Percentiles rank a stretch among this genome's conserved stretches.
phyloP scores from a whole-genome alignment of 2,888 invertebrate species.

The Muscina levida region DNA sequence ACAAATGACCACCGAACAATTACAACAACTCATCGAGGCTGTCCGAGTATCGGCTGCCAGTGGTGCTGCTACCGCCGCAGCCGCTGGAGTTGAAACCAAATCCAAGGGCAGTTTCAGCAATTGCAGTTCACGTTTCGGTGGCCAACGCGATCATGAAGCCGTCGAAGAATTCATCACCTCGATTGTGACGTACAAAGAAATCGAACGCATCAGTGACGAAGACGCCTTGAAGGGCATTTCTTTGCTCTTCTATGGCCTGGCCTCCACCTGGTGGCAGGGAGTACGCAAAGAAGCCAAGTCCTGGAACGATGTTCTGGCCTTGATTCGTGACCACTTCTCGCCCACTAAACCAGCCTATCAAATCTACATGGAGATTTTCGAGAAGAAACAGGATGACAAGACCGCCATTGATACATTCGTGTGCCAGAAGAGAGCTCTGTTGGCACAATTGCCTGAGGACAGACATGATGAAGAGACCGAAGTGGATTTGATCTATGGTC shows the following conservation, averaged over 20 bases:
- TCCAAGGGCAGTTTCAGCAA: constrained; percentile 77
- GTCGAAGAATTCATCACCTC: constrained; percentile 76
- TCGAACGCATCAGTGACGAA: constrained; percentile 74
- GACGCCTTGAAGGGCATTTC: constrained; percentile 76
- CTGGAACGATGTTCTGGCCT: constrained; percentile 72
- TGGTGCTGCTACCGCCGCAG: constrained; percentile 49
- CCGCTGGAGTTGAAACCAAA: constrained; percentile 49
- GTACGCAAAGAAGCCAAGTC: constrained; percentile 75
- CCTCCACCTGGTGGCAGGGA: constrained; percentile 77
- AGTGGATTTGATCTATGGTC: constrained; percentile 75
- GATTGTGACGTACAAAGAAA: constrained; percentile 76
- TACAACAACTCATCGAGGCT: constrained; percentile 73
- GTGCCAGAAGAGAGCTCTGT: constrained; percentile 75
- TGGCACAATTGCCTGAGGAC: constrained; percentile 75
- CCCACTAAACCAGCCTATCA: constrained; percentile 77
- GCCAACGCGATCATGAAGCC: constrained; percentile 76
- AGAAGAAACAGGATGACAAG: constrained; percentile 67
- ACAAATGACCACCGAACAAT: constrained; percentile 75
- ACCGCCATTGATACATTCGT: constrained; percentile 74
- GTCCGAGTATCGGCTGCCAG: constrained; percentile 70
- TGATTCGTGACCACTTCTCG: constrained; percentile 76
- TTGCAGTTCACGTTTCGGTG: constrained; percentile 72
- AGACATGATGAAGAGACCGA: constrained; percentile 76
- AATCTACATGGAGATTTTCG: constrained; percentile 76
- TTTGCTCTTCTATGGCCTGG: constrained; percentile 72